phyloP scores from a whole-genome alignment of 2,113 vertebrate species.

The Tympanuchus pallidicinctus region DNA sequence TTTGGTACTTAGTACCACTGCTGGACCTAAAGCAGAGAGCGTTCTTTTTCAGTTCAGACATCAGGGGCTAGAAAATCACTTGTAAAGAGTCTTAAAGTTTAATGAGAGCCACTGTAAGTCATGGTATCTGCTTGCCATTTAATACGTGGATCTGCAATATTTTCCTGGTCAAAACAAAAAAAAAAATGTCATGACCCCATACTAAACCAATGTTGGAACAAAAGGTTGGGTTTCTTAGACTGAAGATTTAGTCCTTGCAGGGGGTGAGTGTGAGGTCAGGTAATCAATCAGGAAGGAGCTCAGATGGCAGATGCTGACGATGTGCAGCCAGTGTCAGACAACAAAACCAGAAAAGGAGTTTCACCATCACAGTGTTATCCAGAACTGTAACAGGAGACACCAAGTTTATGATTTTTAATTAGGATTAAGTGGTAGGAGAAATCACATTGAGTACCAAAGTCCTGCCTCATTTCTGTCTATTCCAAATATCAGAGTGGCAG shows the following conservation, averaged over 20 bases:
- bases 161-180: not conserved
- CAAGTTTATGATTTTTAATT: not conserved
- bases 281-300: not conserved
- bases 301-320: not conserved
- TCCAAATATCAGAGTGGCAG: not conserved
- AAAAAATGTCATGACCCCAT: not conserved
- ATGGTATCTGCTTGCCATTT: not conserved
- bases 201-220: not conserved
- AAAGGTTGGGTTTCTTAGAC: constrained; percentile 4
- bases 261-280: not conserved
- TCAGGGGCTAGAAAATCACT: not conserved
- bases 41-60: not conserved
- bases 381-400: not conserved
- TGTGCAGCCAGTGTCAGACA: not conserved
- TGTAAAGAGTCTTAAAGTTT: not conserved
- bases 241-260: constrained; percentile 12
- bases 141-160: not conserved
- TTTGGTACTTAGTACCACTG: not conserved
- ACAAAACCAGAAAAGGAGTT: not conserved
- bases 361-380: not conserved
- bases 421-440: not conserved
- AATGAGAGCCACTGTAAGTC: not conserved
- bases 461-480: not conserved
- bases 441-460: not conserved
- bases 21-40: not conserved